Evolutionary conservation across 1,140 invertebrate species (phyloP).

Genomic region (Mesaphorura yosii): DNA sequence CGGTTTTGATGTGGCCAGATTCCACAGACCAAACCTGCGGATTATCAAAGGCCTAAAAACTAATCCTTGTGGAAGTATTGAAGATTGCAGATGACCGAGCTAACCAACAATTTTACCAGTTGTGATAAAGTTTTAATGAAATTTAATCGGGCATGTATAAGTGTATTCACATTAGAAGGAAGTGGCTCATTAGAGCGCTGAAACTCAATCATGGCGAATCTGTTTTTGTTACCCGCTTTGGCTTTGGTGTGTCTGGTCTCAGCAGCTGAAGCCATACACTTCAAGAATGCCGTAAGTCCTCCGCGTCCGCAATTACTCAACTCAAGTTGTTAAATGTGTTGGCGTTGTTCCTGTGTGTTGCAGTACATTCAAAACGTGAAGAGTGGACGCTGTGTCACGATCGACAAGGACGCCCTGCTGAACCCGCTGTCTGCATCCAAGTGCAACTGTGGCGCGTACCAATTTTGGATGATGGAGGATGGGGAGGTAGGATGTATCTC

Average conservation of each 20-base stretch:
- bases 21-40: no score
- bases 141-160: no score
- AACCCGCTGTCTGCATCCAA: neutral
- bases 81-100: no score
- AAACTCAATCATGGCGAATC: no score
- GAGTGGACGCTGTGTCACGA: constrained; percentile 7
- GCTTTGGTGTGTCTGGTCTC: neutral
- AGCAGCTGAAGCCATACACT: neutral
- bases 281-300: neutral
- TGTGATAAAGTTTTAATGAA: no score
- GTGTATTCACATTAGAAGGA: no score
- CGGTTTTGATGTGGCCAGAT: no score
- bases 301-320: neutral
- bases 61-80: no score
- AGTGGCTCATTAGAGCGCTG: no score
- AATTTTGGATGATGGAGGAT: constrained; percentile 8
- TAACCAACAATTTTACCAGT: no score
- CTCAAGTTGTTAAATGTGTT: neutral
- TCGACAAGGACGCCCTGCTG: neutral
- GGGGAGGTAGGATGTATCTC: constrained; percentile 1
- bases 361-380: constrained; percentile 8
- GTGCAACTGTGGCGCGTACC: neutral
- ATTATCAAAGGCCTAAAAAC: no score
- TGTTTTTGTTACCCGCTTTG: neutral
- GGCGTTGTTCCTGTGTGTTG: neutral